phyloP scores from a whole-genome alignment of 2,113 vertebrate species.

The Ophiodon elongatus region DNA sequence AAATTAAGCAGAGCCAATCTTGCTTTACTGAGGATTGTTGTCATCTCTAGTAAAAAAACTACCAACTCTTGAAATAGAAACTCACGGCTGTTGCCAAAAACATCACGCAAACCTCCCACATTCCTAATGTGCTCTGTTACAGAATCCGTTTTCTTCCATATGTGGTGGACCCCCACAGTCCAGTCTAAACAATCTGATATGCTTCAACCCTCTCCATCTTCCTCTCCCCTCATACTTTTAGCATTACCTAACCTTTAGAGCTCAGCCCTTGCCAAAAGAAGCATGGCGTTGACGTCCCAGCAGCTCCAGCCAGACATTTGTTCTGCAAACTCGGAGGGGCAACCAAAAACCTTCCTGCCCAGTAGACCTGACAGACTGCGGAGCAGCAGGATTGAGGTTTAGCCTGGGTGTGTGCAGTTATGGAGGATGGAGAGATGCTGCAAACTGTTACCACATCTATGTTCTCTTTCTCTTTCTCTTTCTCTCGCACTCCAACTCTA shows the following conservation, averaged over 20 bases:
- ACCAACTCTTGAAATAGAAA: constrained; percentile 57
- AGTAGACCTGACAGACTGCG: constrained; percentile 12
- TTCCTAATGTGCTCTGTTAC: constrained; percentile 54
- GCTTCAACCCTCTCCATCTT: constrained; percentile 18
- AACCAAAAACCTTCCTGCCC: constrained; percentile 54
- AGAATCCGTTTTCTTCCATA: constrained; percentile 59
- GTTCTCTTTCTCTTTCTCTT: neutral
- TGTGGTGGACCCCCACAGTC: constrained; percentile 62
- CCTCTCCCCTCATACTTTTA: constrained; percentile 61
- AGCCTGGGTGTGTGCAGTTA: constrained; percentile 33
- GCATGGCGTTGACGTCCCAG: constrained; percentile 49
- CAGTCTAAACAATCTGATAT: constrained; percentile 72
- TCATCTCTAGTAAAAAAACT: constrained; percentile 38
- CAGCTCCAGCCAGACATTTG: constrained; percentile 44
- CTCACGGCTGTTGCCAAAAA: constrained; percentile 48
- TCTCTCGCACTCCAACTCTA: neutral
- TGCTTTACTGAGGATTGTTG: constrained; percentile 19
- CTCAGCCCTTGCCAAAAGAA: constrained; percentile 55
- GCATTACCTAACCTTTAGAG: constrained; percentile 58
- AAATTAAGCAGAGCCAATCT: constrained; percentile 20
- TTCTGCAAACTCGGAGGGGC: constrained; percentile 45
- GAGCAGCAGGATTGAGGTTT: constrained; percentile 22
- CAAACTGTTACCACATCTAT: neutral
- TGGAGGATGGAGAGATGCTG: constrained; percentile 17
- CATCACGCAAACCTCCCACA: constrained; percentile 62